Evolutionary conservation across 2,797 vertebrate species (phyloP).

Genomic region (Adrianichthys oophorus): DNA sequence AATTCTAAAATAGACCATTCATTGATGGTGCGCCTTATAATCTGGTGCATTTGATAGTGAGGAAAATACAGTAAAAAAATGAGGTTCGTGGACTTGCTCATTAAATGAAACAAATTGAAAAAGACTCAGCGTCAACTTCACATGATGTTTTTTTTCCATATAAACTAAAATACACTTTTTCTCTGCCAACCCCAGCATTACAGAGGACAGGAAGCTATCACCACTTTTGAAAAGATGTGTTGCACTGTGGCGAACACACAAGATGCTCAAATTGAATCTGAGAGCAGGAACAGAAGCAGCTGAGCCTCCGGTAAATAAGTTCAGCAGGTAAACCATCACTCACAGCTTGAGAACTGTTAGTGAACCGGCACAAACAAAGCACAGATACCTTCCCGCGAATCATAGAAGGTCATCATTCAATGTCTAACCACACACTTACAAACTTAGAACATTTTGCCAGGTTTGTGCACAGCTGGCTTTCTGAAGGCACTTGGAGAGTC

Average conservation of each 20-base stretch:
- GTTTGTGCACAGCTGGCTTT: neutral
- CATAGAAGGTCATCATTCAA: slow-evolving; percentile 3
- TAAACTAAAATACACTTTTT: too few species aligned
- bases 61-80: too few species aligned
- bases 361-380: slow-evolving; percentile 6
- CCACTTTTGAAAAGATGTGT: neutral
- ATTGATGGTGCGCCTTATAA: too few species aligned
- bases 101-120: too few species aligned
- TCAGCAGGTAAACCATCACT: slow-evolving; percentile 13
- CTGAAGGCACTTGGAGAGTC: neutral
- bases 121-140: too few species aligned
- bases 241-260: slow-evolving; percentile 7
- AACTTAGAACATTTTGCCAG: neutral
- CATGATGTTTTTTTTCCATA: too few species aligned
- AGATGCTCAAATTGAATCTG: neutral
- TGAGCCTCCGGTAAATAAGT: slow-evolving; percentile 1
- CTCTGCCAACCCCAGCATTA: neutral
- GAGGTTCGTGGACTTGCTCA: too few species aligned
- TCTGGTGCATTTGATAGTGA: too few species aligned
- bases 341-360: slow-evolving; percentile 4
- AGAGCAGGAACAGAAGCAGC: slow-evolving; percentile 6
- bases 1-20: too few species aligned
- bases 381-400: neutral
- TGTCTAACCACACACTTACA: neutral
- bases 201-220: slow-evolving; percentile 2